Evolutionary conservation across 2,797 vertebrate genomes (phyloP), one percentile per base, ranked within the genome.

Genomic region (Ficedula albicollis): DNA sequence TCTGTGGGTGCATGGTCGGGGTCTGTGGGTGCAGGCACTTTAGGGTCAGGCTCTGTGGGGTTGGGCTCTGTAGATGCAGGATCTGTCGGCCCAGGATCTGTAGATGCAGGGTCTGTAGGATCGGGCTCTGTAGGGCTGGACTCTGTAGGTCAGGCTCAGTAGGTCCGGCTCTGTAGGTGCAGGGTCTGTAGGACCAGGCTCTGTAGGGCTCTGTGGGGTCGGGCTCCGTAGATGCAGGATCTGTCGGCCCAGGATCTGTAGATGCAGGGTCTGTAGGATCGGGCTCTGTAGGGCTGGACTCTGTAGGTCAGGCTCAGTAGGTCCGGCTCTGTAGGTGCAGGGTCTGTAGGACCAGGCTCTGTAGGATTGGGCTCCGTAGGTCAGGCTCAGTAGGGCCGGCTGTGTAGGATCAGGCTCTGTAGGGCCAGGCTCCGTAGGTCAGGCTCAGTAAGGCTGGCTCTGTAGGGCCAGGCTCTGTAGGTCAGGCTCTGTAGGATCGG

Each of bases 301-400:
- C 36, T 52, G 5, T 7, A 4, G 21, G 38, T 0, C 23, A 1
- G 49, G 48, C 29, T 38, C 30, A 27, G 6, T 30, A 2, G 15
- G 1, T 13, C 12, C 1, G 30, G 22, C 1, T 41, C 36, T 52
- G 5, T 7, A 4, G 21, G 38, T 0, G 0, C 49, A 0, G 51
- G 38, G 1, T 41, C 30, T 55, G 18, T 21, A 3, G 10, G 52
- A 0, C 1, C 23, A 1, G 49, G 48, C 29, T 38, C 30, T 27
- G 6, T 30, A 2, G 15, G 29, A 8, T 8, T 44, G 2, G n/a
- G n/a, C n/a, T n/a, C n/a, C n/a, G n/a, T n/a, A n/a, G n/a, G n/a
- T n/a, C n/a, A n/a, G n/a, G n/a, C n/a, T n/a, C n/a, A n/a, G n/a
- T n/a, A n/a, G n/a, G n/a, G n/a, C n/a, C n/a, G 21, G 70, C 6